Conservation (phyloP, 2,888 invertebrate species). For the Tenthredo distinguenda region DNA sequence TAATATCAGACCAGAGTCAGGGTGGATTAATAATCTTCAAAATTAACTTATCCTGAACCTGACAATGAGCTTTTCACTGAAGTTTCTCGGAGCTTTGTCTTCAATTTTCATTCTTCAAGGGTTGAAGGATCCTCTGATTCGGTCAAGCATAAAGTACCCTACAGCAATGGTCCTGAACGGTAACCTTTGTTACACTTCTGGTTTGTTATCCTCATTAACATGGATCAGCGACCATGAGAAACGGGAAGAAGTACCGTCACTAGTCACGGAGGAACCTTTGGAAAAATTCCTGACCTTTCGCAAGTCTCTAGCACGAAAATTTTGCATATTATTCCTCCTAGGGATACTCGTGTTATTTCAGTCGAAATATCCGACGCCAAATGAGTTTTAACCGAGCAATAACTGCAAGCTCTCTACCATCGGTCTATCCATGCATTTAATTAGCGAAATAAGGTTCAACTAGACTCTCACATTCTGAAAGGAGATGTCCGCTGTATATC, state of each 20-base stretch:
- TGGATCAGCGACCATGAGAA: not conserved
- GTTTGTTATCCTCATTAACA: constrained; percentile 17
- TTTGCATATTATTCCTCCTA: not conserved
- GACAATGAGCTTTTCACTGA: not conserved
- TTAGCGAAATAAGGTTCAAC: not conserved
- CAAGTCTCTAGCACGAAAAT: not conserved
- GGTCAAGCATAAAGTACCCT: constrained; percentile 22
- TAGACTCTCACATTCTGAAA: not conserved
- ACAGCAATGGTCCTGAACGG: not conserved
- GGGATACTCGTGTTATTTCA: not conserved
- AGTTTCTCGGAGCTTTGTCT: constrained; percentile 14
- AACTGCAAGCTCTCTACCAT: not conserved
- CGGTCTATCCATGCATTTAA: not conserved
- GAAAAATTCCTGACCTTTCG: not conserved
- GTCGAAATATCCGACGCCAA: not conserved
- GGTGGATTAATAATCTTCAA: constrained; percentile 36
- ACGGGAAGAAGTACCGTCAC: not conserved
- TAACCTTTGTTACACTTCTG: not conserved
- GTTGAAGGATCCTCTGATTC: constrained; percentile 7
- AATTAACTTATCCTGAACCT: not conserved
- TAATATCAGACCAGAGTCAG: not conserved
- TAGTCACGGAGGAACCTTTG: not conserved
- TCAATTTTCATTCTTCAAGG: constrained; percentile 32
- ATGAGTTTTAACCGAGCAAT: not conserved
- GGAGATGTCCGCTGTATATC: not conserved